phyloP scores from a whole-genome alignment of 53 echinoderm and acorn worm species.

The Hippasteria phrygiana region DNA sequence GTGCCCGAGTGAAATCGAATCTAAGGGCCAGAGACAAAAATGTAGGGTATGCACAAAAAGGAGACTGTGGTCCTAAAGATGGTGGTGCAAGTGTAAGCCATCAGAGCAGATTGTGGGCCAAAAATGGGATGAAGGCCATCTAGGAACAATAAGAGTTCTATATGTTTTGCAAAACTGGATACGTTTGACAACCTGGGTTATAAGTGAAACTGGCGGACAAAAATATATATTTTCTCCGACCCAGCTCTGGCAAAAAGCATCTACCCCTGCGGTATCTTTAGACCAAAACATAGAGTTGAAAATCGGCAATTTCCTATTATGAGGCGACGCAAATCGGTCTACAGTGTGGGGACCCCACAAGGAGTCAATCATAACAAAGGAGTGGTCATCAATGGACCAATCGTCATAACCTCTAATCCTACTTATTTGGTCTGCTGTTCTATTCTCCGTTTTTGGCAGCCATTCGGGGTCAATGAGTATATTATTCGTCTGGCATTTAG shows the following conservation, averaged over 20 bases:
- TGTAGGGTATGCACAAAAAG: constrained; percentile 13
- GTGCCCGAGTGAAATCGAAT: neutral
- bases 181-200: constrained; percentile 43
- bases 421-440: constrained; percentile 31
- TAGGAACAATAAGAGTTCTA: constrained; percentile 37
- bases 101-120: constrained; percentile 45
- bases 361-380: constrained; percentile 42
- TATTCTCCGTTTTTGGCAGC: constrained; percentile 45
- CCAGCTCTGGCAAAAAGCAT: constrained; percentile 60
- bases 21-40: constrained; percentile 29
- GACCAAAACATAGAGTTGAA: constrained; percentile 63
- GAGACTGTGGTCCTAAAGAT: constrained; percentile 22
- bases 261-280: constrained; percentile 44
- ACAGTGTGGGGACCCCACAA: constrained; percentile 70
- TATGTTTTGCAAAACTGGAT: neutral
- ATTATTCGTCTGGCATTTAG: neutral
- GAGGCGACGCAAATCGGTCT: constrained; percentile 62
- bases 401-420: constrained; percentile 45
- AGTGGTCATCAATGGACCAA: constrained; percentile 48
- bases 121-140: constrained; percentile 44
- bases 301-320: constrained; percentile 19
- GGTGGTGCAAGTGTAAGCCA: constrained; percentile 42
- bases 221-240: constrained; percentile 36
- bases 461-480: neutral
- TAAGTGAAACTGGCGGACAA: constrained; percentile 52